A percentile compares a stretch with the other conserved stretches of the same genome.
phyloP scores from a whole-genome alignment of 2,888 invertebrate species.

The Melitaea athalia region DNA sequence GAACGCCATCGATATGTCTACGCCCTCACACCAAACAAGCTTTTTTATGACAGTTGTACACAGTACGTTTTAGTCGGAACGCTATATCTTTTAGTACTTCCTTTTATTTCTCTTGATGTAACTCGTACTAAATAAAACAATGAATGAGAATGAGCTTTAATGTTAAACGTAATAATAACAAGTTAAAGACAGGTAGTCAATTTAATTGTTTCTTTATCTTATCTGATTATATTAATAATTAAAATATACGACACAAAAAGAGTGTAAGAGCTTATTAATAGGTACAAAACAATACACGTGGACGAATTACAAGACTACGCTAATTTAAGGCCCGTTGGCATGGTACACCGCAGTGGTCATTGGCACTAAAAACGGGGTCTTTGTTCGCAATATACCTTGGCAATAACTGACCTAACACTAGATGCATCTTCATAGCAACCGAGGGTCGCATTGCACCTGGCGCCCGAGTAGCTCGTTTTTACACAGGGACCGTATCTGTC shows the following conservation, averaged over 20 bases:
- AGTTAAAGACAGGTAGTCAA: neutral
- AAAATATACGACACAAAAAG: neutral
- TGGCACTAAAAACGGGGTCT: slow-evolving; percentile 59
- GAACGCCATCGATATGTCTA: slow-evolving; percentile 16
- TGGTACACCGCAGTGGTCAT: slow-evolving; percentile 53
- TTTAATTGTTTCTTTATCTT: neutral
- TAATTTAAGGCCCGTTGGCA: slow-evolving; percentile 54
- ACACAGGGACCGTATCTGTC: slow-evolving; percentile 62
- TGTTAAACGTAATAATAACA: no score
- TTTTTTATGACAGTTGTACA: neutral
- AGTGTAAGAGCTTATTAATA: neutral
- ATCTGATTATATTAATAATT: no score
- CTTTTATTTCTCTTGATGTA: no score
- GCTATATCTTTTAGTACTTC: neutral
- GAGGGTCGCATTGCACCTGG: slow-evolving; percentile 69
- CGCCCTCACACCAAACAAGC: slow-evolving; percentile 9
- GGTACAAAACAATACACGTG: slow-evolving; percentile 19
- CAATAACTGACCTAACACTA: slow-evolving; percentile 75
- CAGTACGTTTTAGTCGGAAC: no score
- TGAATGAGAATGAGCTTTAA: no score
- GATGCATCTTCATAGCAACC: slow-evolving; percentile 56
- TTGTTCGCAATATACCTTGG: slow-evolving; percentile 52
- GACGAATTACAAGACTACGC: slow-evolving; percentile 36
- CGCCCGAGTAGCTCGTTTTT: slow-evolving; percentile 59
- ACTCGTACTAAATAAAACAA: no score